These are phyloP conservation scores for Montipora capricornis DNA, from an alignment of 64 coral and sea anemone genomes.

Conservation along the genomic window DNA sequence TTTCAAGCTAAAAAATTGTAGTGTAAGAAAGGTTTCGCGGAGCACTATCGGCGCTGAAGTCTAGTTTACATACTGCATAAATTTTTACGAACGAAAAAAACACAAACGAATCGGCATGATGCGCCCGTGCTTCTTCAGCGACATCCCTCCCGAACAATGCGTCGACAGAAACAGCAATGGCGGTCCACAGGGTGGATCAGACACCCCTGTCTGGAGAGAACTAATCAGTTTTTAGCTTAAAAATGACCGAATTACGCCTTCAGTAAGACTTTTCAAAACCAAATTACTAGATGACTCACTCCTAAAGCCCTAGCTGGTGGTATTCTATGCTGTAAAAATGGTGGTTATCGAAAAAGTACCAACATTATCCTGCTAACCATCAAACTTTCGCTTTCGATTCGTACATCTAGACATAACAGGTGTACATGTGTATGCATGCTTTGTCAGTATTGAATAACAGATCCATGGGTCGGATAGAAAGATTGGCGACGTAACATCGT, in stretches of 20 bases:
- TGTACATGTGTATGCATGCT: no score
- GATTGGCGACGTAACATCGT: neutral
- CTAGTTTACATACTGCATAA: slow-evolving; percentile 39
- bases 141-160: neutral
- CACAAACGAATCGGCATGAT: neutral
- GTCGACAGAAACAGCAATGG: slow-evolving; percentile 30
- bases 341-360: neutral
- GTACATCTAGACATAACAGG: neutral
- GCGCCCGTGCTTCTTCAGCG: slow-evolving; percentile 14
- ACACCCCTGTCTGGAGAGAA: neutral
- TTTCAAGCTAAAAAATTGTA: neutral
- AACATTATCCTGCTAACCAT: neutral
- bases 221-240: neutral
- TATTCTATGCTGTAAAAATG: neutral
- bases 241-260: neutral
- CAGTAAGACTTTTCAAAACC: neutral
- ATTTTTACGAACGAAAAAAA: slow-evolving; percentile 28
- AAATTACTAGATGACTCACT: neutral
- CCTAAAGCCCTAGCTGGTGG: neutral
- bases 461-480: neutral
- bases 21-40: slow-evolving; percentile 12
- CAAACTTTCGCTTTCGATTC: neutral
- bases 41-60: neutral
- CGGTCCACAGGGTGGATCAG: neutral
- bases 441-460: neutral